These are phyloP conservation scores for Gavia stellata DNA, from an alignment of 2,113 vertebrate species.

Conservation along the genomic window DNA sequence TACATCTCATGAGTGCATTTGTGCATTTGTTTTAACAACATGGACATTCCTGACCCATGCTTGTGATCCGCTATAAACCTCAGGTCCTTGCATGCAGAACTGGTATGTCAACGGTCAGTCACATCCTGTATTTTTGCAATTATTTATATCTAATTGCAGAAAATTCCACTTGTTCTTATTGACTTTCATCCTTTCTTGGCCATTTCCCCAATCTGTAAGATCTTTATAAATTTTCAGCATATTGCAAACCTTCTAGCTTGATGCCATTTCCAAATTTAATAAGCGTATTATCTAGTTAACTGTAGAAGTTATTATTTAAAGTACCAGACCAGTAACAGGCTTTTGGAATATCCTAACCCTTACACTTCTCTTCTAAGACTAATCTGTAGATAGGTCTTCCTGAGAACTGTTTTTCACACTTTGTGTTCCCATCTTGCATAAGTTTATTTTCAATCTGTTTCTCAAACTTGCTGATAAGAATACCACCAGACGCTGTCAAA, in stretches of 20 bases:
- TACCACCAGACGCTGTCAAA: background rate
- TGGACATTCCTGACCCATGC: background rate
- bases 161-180: background rate
- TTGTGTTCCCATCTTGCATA: conserved; percentile 16
- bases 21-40: background rate
- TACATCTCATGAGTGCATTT: background rate
- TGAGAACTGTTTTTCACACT: conserved; percentile 41
- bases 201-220: background rate
- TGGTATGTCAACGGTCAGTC: background rate
- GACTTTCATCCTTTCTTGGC: background rate
- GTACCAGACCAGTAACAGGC: background rate
- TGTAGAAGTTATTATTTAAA: background rate
- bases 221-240: background rate
- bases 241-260: background rate
- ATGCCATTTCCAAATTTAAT: background rate
- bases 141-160: background rate
- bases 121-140: background rate
- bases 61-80: background rate
- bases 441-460: conserved; percentile 43
- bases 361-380: background rate
- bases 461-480: conserved; percentile 18
- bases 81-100: background rate
- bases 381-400: background rate
- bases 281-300: background rate
- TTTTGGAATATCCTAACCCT: conserved; percentile 7